Evolutionary conservation across 2,797 vertebrate genomes (phyloP), one percentile per base, ranked within the genome.

Genomic region (Pipistrellus pipistrellus): DNA sequence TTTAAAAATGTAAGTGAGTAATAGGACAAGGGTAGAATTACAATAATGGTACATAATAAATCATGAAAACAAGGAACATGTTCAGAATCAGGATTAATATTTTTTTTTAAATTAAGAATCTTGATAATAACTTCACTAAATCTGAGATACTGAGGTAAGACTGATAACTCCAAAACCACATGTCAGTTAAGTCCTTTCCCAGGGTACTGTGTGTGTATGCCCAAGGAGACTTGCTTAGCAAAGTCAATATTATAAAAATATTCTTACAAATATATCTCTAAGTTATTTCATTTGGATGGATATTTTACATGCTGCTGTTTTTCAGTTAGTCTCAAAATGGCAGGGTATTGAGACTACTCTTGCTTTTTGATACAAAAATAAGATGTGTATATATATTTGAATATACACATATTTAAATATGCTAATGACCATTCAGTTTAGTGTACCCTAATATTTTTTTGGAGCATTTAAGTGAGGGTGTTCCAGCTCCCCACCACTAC

Each of bases 291-390:
- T 59, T 41, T 66, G 44, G n/a, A 62, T 59, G 27, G 6, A 55
- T 80, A 35, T 78, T 94, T 90, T 75, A 87, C 32, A 35, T 44
- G 53, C 3, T 51, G 4, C 4, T 83, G 51, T 35, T 93, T 90
- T 90, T 71, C 35, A 59, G 7, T 85, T 64, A 57, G 41, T 35
- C 46, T 92, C 12, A 12, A 93, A 90, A 85, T 90, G 59, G 38
- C 11, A 94, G 17, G 0, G 35, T 77, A 84, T 35, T 48, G 51
- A 88, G 21, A 88, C 66, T 83, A 94, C 57, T 68, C 68, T 62
- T 85, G 4, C 14, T 77, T 10, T 62, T 69, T 94, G 38, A 75
- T 30, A 87, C 8, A 57, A 81, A 86, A 87, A 32, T 5, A 78
- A 77, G 44, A 73, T 69, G 20, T 77, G 82, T 21, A 62, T 13